Evolutionary conservation across 2,797 vertebrate genomes (phyloP), one percentile per base, ranked within the genome.

Genomic region (Choloepus didactylus): DNA sequence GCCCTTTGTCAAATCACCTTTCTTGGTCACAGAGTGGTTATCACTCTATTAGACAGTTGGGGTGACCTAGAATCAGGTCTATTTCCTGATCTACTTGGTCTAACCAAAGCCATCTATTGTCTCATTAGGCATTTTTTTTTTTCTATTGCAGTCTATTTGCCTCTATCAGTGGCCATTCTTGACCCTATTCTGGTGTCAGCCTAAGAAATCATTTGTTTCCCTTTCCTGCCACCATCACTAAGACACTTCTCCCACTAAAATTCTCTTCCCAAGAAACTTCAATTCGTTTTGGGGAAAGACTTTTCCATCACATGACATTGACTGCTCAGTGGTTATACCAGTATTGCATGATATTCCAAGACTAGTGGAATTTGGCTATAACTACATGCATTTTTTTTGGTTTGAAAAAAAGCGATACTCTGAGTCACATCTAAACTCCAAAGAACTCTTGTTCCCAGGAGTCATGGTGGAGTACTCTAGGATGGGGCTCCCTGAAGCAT

Each of bases 221-320:
- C 18, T 81, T 27, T 85, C 23, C 27, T 59, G 54, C 23, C 12
- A 44, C 11, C 51, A 51, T 44, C 18, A 66, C n/a, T 31, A 23
- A 86, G 46, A 88, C 41, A 80, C 35, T 81, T 56, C 14, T 14
- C 54, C 18, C 59, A 49, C 7, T 60, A 79, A 92, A 76, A 76
- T 86, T 86, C 66, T 70, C 59, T 86, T 67, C 73, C 60, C 27
- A 76, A 92, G 38, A 66, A 95, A 76, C 31, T 59, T 9, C 59
- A 69, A 41, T 29, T 23, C 46, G 59, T 75, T 49, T 76, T 62
- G 38, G 54, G 83, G 51, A 56, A 64, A 82, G 81, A 54, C 5
- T 54, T 3, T 29, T 60, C n/a, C 69, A 23, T 89, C 29, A 19
- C 3, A 66, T 15, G 70, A 35, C 59, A 59, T 9, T 35, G n/a